Base-by-base conservation (phyloP, 2,888 invertebrate genomes). In the Rhodophaea formosa region DNA sequence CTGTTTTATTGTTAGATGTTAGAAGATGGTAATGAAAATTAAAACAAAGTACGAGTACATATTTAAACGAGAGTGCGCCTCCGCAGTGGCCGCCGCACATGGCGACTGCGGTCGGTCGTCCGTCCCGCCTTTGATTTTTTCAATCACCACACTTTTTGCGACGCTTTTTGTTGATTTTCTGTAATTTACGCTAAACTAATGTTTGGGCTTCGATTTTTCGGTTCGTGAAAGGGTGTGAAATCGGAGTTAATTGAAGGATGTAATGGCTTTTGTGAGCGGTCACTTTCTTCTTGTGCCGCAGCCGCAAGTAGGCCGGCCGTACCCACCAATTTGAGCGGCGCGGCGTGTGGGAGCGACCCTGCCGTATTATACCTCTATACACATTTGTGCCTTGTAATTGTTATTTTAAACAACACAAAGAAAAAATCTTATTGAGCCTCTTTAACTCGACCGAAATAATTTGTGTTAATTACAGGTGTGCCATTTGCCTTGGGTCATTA, bases 141-240 rank as follows among this genome's bases (percentile, higher is more conserved):
- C 72, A 69, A 68, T 69, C 61, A 61, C 61, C 58, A 60, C 60
- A 67, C 66, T 86, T 90, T 89, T 89, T 88, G 79, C 71, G 58
- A 45, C 46, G 60, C 62, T 89, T 90, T 89, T 90, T 89, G 86
- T 89, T 80, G 80, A 77, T 87, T 88, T 88, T 82, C 81, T 80
- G 79, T 91, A 91, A 90, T 90, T 86, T 87, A 75, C 83, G 86
- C 83, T 87, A 90, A 90, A 88, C 90, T 88, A 90, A 89, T 91
- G 91, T 91, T 91, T 91, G 91, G 86, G 80, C 84, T 90, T 85
- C 88, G 87, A 91, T 91, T 91, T 89, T 84, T 87, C 88, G 91
- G 91, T 90, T 91, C 91, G 85, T 91, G 88, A 90, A 88, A 86
- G 85, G 79, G 88, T 89, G 91, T 91, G 91, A 91, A 91, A 91